phyloP scores from a whole-genome alignment of 1,140 invertebrate species.

The Octopus sinensis region DNA sequence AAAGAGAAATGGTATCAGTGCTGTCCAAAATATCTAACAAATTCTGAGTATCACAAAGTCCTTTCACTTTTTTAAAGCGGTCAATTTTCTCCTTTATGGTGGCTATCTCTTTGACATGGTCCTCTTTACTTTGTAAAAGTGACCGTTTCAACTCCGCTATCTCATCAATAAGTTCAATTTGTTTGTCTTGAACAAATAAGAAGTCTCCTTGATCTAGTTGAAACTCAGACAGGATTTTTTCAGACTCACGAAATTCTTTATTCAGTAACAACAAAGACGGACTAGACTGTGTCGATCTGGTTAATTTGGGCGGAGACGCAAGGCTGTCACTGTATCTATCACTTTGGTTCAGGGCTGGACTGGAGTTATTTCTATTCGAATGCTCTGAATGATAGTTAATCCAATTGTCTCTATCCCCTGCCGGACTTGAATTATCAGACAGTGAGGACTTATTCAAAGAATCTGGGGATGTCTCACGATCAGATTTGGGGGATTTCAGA shows the following conservation, averaged over 20 bases:
- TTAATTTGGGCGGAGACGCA: neutral
- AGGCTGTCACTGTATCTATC: neutral
- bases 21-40: conserved; percentile 15
- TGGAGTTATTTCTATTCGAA: neutral
- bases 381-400: neutral
- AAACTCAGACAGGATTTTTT: conserved; percentile 26
- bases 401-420: neutral
- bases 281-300: neutral
- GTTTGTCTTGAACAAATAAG: conserved; percentile 27
- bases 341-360: neutral
- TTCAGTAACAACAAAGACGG: neutral
- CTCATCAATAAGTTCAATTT: conserved; percentile 43
- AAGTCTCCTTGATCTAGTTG: conserved; percentile 26
- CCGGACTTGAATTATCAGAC: neutral
- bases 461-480: neutral
- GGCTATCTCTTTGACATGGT: conserved; percentile 45
- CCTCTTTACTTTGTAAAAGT: conserved; percentile 43
- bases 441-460: conserved; percentile 2
- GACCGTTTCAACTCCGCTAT: conserved; percentile 35
- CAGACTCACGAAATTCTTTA: conserved; percentile 16
- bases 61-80: conserved; percentile 14
- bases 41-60: conserved; percentile 22
- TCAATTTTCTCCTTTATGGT: conserved; percentile 43
- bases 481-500: neutral
- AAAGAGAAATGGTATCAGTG: conserved; percentile 14